Evolutionary conservation across 2,888 invertebrate genomes (phyloP).

Genomic region (Anagyrus pseudococci): DNA sequence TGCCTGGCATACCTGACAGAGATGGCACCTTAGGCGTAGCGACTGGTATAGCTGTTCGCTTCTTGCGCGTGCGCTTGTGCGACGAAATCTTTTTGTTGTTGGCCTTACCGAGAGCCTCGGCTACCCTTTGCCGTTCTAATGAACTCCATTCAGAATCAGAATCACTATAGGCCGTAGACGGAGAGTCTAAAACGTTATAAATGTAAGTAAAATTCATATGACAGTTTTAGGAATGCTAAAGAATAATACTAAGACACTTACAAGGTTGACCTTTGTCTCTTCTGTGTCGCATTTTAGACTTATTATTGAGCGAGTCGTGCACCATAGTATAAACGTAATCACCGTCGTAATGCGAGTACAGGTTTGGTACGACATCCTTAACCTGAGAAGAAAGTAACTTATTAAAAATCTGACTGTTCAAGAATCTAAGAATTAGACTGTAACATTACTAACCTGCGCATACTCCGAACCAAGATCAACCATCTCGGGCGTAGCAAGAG

Average conservation of each 20-base stretch:
- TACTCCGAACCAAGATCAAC: conserved; percentile 79
- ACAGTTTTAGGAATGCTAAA: conserved; percentile 27
- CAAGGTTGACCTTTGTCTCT: conserved; percentile 70
- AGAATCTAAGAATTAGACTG: neutral
- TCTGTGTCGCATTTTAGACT: conserved; percentile 68
- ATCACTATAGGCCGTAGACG: conserved; percentile 77
- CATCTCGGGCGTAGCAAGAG: conserved; percentile 78
- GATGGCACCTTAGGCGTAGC: conserved; percentile 84
- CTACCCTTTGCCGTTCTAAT: conserved; percentile 69
- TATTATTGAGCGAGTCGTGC: conserved; percentile 70
- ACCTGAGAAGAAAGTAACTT: conserved; percentile 45
- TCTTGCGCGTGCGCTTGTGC: conserved; percentile 76
- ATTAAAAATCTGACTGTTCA: neutral
- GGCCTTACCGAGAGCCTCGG: conserved; percentile 70
- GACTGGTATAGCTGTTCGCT: conserved; percentile 81
- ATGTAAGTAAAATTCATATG: no score
- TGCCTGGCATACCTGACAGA: conserved; percentile 64
- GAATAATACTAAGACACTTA: conserved; percentile 55
- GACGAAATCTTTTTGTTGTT: conserved; percentile 73
- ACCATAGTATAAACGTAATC: conserved; percentile 74
- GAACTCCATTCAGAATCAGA: conserved; percentile 90
- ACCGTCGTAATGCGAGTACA: conserved; percentile 66
- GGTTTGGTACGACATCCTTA: conserved; percentile 68
- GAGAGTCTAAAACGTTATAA: conserved; percentile 22
- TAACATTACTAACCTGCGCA: conserved; percentile 65